Evolutionary conservation across 2,888 invertebrate species (phyloP), one percentile per base, ranked within the genome.

Genomic region (Deroplatys truncata): DNA sequence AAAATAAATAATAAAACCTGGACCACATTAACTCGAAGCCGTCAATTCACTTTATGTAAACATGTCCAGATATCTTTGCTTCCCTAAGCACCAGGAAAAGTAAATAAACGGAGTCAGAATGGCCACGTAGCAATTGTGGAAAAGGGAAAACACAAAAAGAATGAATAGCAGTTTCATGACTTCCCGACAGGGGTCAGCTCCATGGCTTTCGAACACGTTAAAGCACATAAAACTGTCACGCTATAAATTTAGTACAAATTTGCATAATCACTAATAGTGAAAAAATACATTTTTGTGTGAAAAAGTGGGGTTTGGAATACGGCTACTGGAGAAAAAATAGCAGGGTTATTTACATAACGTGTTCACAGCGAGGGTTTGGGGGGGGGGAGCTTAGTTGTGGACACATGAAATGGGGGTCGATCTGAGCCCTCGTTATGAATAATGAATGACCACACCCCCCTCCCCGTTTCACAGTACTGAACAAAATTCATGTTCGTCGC

Each of bases 171-270:
- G 20, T 72, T 72, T 9, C 56, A 72, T 20, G 56, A 72, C 56
- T 72, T 72, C 56, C 56, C 56, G 56, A 72, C 56, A 72, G 56
- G 56, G 56, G 56, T 72, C 56, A 72, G 56, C 16, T 5, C 56
- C 56, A 20, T 56, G 56, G 20, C 56, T 72, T 72, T 72, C 56
- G 16, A 86, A 28, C 86, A 86, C 72, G 7, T 49, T 49, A n/a
- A 85, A 49, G 43, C 43, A 43, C 28, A 56, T 86, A 86, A 86
- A 86, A 72, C 86, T 49, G 72, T 28, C 86, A 28, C 28, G 29
- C 56, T 28, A 86, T 86, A 86, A 86, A 86, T 86, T 86, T 56
- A 28, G 7, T 56, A 86, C 72, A 86, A 86, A 86, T 86, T 86
- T 86, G 28, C 86, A 86, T 86, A 72, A 86, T 86, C 49, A 28